Percentiles rank a stretch among this genome's conserved stretches.
Evolutionary conservation across 2,113 vertebrate genomes (phyloP).

Genomic region (Laticauda laticaudata): DNA sequence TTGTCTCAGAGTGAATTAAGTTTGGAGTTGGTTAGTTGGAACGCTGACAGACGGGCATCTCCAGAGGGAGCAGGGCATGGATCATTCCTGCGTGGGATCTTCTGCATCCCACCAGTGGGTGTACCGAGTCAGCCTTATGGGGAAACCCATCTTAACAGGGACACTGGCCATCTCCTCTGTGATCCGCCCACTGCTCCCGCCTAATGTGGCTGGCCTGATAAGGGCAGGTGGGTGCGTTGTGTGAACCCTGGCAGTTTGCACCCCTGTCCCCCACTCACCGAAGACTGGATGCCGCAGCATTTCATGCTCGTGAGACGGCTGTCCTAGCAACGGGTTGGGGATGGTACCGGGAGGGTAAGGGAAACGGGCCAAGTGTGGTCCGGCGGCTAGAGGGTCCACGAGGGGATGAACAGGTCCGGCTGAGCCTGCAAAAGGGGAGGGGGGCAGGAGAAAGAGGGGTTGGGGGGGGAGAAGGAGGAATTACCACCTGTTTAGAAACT

Average conservation of each 20-base stretch:
- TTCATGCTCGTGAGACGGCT: constrained; percentile 95
- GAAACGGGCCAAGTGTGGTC: constrained; percentile 93
- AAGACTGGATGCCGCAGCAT: constrained; percentile 97
- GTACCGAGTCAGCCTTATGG: neutral
- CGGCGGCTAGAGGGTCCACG: constrained; percentile 85
- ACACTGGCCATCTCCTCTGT: neutral
- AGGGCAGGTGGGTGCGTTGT: neutral
- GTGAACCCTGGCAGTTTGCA: neutral
- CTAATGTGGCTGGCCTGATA: neutral
- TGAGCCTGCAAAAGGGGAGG: constrained; percentile 72
- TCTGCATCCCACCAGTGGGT: too few species aligned
- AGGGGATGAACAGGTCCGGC: constrained; percentile 88
- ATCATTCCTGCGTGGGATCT: too few species aligned
- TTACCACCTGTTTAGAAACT: constrained; percentile 6
- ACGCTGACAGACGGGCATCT: neutral
- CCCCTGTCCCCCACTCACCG: constrained; percentile 73
- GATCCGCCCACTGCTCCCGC: neutral
- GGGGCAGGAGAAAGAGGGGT: neutral
- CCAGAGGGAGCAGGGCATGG: neutral
- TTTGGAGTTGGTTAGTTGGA: too few species aligned
- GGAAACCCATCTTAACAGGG: neutral
- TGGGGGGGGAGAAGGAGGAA: neutral
- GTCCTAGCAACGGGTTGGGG: constrained; percentile 90
- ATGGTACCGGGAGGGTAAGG: constrained; percentile 94
- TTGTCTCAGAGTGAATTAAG: too few species aligned